Base-by-base conservation (phyloP, 2,113 vertebrate genomes). In the Callopanchax toddi region DNA sequence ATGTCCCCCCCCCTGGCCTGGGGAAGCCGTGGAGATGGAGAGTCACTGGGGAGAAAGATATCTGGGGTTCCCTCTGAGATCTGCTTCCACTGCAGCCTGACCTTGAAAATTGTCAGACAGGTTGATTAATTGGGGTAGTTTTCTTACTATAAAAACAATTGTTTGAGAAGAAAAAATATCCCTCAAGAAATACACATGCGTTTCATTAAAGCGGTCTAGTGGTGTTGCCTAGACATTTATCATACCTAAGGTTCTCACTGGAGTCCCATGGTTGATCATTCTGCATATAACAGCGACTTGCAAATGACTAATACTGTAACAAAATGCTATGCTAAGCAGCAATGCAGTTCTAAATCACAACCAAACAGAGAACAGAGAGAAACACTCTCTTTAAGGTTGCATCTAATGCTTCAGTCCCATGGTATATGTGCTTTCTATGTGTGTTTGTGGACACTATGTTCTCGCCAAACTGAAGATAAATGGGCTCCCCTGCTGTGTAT, bases 391-490 rank as follows among this genome's bases (percentile, higher is more conserved):
- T 67, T 18, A 23, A 43, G 36, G 36, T 37, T 37, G 1, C 36
- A 37, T 37, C 29, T 21, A 13, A 42, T 21, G 22, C 12, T 42
- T 60, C 29, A 26, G 15, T 44, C 36, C 51, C 46, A 67, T 37
- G 62, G 53, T 43, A 20, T n/a, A 10, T 2, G 39, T 59, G 65
- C 50, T 40, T 5, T 37, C 17, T 32, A 11, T 25, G 36, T 23
- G 43, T 66, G 50, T 53, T 46, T 50, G 42, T 20, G 42, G 52
- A 58, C 42, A 50, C 49, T 54, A 42, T 64, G 60, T 71, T 78
- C 69, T 74, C 20, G 56, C 26, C 26, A 23, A 58, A 40, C 40
- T 20, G 36, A 58, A 66, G 73, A 78, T 74, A 50, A 85, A 83
- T 78, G 71, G 25, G n/a, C 46, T 56, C n/a, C 42, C 66, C 70